Evolutionary conservation across 2,888 invertebrate species (phyloP).

Genomic region (Scaptodrosophila latifasciaeformis): DNA sequence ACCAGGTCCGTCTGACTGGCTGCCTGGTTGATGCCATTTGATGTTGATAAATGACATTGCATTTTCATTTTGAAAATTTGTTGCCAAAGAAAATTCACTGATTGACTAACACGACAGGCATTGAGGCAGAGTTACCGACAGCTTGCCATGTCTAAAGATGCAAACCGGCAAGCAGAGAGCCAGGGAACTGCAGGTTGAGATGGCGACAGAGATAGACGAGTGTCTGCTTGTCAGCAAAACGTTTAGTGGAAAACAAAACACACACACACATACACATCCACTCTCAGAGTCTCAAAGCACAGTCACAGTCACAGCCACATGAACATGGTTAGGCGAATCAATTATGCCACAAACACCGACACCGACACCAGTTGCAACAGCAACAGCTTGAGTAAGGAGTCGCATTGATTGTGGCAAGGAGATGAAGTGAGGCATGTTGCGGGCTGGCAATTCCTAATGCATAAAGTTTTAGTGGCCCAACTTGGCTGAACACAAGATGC

Average conservation of each 20-base stretch:
- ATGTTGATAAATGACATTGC: constrained; percentile 68
- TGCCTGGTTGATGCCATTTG: constrained; percentile 41
- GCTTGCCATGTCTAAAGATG: constrained; percentile 5
- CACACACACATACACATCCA: constrained; percentile 16
- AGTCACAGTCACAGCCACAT: constrained; percentile 5
- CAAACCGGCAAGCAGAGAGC: not conserved
- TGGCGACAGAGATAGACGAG: constrained; percentile 34
- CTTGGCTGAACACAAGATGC: too few species aligned
- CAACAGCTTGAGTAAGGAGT: constrained; percentile 17
- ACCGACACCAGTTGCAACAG: constrained; percentile 30
- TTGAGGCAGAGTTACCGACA: constrained; percentile 36
- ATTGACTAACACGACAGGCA: constrained; percentile 57
- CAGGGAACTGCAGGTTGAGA: constrained; percentile 10
- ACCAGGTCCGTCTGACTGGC: not conserved
- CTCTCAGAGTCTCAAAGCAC: constrained; percentile 18
- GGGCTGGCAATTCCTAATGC: constrained; percentile 49
- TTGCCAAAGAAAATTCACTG: constrained; percentile 63
- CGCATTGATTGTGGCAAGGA: constrained; percentile 17
- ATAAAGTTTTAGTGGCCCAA: constrained; percentile 54
- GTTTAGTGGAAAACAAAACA: constrained; percentile 56
- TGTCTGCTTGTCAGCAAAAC: constrained; percentile 64
- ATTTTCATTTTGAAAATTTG: constrained; percentile 65
- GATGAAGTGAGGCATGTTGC: constrained; percentile 9
- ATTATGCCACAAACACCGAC: constrained; percentile 62
- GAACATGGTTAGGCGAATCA: constrained; percentile 51